Conservation (phyloP, 2,113 vertebrate genomes). For the Pandion haliaetus region DNA sequence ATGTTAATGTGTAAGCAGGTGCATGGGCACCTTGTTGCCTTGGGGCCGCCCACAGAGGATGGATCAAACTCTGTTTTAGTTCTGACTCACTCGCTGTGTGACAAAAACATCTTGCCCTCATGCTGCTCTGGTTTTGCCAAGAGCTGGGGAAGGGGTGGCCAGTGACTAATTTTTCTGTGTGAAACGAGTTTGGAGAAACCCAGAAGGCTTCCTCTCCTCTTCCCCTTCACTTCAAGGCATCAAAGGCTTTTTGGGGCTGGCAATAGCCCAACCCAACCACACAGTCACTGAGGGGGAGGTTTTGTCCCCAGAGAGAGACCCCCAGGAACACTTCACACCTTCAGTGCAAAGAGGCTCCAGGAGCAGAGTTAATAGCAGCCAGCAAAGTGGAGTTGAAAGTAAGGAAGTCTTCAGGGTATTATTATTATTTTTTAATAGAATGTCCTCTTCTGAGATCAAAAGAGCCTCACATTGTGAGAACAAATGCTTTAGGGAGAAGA, state of each 20-base stretch:
- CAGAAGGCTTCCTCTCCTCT: background rate
- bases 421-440: background rate
- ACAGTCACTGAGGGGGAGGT: background rate
- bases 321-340: background rate
- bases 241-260: background rate
- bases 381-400: slow-evolving; percentile 9
- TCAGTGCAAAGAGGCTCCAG: background rate
- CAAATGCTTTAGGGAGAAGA: slow-evolving; percentile 67
- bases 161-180: background rate
- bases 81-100: rapidly evolving
- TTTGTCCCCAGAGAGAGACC: background rate
- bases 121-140: background rate
- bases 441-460: slow-evolving; percentile 69
- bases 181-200: background rate
- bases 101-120: rapidly evolving
- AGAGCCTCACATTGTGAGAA: slow-evolving; percentile 63
- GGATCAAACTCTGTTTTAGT: background rate
- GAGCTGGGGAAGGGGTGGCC: background rate
- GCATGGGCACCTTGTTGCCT: background rate
- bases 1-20: background rate
- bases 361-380: background rate
- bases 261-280: background rate
- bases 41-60: background rate
- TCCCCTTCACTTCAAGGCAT: background rate
- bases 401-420: background rate